Percentiles rank a stretch among this genome's conserved stretches.
Evolutionary conservation across 2,888 invertebrate genomes (phyloP).

Genomic region (Cataglyphis cursor): DNA sequence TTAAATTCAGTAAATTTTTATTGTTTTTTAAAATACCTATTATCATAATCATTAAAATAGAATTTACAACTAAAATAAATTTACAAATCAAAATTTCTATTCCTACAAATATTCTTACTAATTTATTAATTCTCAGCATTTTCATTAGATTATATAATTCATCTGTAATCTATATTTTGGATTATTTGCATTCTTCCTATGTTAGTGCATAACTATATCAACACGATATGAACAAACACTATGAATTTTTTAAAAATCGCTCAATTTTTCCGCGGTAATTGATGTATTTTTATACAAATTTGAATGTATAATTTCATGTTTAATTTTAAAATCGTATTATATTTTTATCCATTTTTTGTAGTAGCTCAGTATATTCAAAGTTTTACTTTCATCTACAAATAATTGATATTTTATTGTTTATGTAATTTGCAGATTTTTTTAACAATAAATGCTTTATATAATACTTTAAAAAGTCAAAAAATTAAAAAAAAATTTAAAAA

Average conservation of each 20-base stretch:
- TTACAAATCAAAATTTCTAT: background rate
- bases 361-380: background rate
- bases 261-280: background rate
- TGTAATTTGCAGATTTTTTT: background rate
- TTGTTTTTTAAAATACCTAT: background rate
- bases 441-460: background rate
- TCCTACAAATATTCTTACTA: background rate
- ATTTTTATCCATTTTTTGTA: too few relatives aligned
- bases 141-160: background rate
- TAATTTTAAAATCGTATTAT: background rate
- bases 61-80: background rate
- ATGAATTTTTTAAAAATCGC: background rate
- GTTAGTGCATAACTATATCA: background rate
- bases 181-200: conserved; percentile 1
- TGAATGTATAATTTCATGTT: background rate
- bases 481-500: background rate
- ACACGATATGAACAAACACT: background rate
- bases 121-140: background rate
- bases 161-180: background rate
- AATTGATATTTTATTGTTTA: background rate
- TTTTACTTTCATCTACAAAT: background rate
- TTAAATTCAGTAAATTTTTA: background rate
- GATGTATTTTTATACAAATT: background rate
- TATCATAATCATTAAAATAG: background rate
- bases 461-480: background rate